Evolutionary conservation across 1,140 invertebrate genomes (phyloP).

Genomic region (Pachypeltis micranthus): DNA sequence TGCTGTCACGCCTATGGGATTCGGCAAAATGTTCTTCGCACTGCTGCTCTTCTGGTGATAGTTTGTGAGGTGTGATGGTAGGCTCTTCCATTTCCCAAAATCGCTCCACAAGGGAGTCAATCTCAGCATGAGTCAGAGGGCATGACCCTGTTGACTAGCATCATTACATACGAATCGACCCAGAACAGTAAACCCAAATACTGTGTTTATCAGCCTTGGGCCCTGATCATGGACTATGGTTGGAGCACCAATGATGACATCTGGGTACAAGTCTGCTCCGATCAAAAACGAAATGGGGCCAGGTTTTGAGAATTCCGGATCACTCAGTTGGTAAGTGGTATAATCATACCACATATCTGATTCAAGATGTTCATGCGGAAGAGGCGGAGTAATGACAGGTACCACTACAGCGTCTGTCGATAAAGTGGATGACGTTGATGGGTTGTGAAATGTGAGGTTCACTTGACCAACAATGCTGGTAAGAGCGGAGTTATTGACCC

Average conservation of each 20-base stretch:
- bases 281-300: not conserved
- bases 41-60: not conserved
- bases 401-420: too few species aligned
- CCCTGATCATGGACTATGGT: not conserved
- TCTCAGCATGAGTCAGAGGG: not conserved
- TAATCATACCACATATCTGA: not conserved
- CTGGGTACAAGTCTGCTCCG: too few species aligned
- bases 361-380: not conserved
- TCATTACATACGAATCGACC: too few species aligned
- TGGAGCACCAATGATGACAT: too few species aligned
- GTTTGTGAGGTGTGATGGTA: not conserved
- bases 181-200: too few species aligned
- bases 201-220: not conserved
- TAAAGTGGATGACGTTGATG: not conserved
- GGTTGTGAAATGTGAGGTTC: not conserved
- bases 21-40: not conserved
- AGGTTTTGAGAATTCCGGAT: not conserved
- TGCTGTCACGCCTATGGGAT: not conserved
- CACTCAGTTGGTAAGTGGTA: not conserved
- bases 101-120: not conserved
- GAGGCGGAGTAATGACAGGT: too few species aligned
- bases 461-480: not conserved
- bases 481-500: too few species aligned
- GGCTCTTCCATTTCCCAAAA: conserved; percentile 1
- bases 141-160: not conserved